Base-by-base conservation (phyloP, 2,113 vertebrate genomes). In the Strix aluco region DNA sequence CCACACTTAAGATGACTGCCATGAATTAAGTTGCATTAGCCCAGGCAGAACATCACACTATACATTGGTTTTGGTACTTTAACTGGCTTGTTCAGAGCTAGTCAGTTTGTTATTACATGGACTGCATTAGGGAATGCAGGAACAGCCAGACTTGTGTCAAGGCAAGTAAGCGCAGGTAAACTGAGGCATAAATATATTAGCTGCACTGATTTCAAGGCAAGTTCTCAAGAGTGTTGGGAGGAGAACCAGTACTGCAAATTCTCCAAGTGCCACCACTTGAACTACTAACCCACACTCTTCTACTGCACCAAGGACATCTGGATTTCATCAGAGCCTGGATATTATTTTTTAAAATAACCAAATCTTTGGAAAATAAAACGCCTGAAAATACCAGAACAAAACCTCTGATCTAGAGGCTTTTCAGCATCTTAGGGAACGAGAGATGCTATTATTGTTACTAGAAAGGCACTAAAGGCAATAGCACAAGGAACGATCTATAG, bases 381-480 rank as follows among this genome's bases (percentile, higher is more conserved):
- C 29, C 52, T 21, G 36, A 59, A 73, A 94, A 58, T 32, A 89
- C 34, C 78, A 87, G 73, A 91, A 66, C 36, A 82, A 85, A 85
- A 82, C 18, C 40, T 87, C 92, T 72, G 54, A 79, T 91, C 80
- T n/a, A 57, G 80, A 95, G 34, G 32, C 70, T 96, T 89, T 91
- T 54, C 73, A 75, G 83, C 46, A 38, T 73, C 57, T 51, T 18
- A 15, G 21, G n/a, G 67, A 95, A 77, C 2, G 14, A 91, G 73
- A 91, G 49, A 61, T 55, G 32, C 47, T 77, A 21, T 63, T 86
- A 36, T 36, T 80, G 44, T 70, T 88, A 73, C 55, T 90, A 90
- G 94, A 92, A 89, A 91, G 46, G 32, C 51, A 94, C 82, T 78
- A 78, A 84, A 96, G 70, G 86, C 92, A 95, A 38, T 5, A 89